Evolutionary conservation across 2,113 vertebrate genomes (phyloP).

Genomic region (Bubo scandiacus): DNA sequence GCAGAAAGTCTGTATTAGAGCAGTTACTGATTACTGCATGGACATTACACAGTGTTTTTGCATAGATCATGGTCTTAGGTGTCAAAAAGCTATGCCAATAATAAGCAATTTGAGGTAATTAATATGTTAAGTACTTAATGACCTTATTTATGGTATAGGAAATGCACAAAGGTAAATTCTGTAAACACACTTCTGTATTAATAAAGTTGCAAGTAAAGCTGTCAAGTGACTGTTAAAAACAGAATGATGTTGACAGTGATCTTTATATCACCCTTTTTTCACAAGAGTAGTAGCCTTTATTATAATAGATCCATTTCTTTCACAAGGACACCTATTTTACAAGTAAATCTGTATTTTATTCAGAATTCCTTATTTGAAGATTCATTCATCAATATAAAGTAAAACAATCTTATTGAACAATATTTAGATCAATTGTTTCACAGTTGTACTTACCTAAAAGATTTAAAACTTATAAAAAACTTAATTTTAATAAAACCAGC

Average conservation of each 20-base stretch:
- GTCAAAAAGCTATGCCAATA: background rate
- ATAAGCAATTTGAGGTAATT: background rate
- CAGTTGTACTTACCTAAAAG: background rate
- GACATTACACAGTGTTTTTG: background rate
- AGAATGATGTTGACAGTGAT: background rate
- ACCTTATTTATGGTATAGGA: background rate
- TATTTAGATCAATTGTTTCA: constrained; percentile 1
- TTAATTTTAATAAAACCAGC: constrained; percentile 47
- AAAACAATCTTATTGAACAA: background rate
- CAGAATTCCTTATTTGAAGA: background rate
- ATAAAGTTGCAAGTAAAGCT: background rate
- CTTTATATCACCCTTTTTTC: background rate
- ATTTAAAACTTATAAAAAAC: constrained; percentile 14
- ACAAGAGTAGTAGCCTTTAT: background rate
- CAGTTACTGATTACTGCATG: background rate
- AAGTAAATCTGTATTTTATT: background rate
- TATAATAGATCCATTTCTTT: background rate
- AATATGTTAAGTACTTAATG: background rate
- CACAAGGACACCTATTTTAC: background rate
- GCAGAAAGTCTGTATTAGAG: background rate
- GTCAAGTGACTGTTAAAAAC: background rate
- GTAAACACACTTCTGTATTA: background rate
- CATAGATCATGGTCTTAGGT: background rate
- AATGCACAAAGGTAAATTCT: background rate
- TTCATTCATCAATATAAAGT: background rate